Conservation (phyloP, 2,888 invertebrate genomes). For the Eugnorisma glareosa region DNA sequence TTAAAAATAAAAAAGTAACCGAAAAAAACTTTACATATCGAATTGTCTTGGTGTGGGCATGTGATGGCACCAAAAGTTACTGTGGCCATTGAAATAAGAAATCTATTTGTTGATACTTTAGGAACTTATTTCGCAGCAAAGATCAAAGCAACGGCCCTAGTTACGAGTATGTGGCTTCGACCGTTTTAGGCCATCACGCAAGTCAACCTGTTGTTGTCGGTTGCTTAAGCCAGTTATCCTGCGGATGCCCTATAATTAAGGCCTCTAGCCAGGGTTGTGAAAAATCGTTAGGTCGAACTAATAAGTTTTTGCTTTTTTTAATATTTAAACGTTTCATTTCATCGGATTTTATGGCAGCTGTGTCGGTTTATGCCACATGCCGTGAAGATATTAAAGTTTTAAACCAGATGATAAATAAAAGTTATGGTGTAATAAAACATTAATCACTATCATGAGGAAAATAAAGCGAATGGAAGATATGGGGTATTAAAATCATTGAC, state of each 20-base stretch:
- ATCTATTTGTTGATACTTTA: not conserved
- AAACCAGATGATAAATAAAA: constrained; percentile 29
- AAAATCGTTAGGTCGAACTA: not conserved
- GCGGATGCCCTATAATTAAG: not conserved
- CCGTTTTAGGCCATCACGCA: not conserved
- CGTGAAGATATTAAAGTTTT: constrained; percentile 42
- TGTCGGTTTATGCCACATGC: constrained; percentile 26
- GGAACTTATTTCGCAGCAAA: not conserved
- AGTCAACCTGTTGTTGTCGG: not conserved
- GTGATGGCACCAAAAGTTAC: too few species aligned
- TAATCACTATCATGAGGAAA: constrained; percentile 12
- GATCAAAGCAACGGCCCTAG: not conserved
- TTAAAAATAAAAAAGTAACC: too few species aligned
- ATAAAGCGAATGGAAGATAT: not conserved
- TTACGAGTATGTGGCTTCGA: not conserved
- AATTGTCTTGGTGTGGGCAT: too few species aligned
- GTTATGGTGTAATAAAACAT: constrained; percentile 26
- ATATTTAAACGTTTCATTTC: constrained; percentile 34
- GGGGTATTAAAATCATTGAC: not conserved
- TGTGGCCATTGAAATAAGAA: too few species aligned
- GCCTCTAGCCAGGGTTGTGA: not conserved
- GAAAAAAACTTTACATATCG: too few species aligned
- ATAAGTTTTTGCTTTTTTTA: constrained; percentile 13
- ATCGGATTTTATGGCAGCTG: constrained; percentile 13
- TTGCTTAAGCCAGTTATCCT: not conserved